Evolutionary conservation across 2,888 invertebrate species (phyloP), one percentile per base, ranked within the genome.

Genomic region (Arctia plantaginis): DNA sequence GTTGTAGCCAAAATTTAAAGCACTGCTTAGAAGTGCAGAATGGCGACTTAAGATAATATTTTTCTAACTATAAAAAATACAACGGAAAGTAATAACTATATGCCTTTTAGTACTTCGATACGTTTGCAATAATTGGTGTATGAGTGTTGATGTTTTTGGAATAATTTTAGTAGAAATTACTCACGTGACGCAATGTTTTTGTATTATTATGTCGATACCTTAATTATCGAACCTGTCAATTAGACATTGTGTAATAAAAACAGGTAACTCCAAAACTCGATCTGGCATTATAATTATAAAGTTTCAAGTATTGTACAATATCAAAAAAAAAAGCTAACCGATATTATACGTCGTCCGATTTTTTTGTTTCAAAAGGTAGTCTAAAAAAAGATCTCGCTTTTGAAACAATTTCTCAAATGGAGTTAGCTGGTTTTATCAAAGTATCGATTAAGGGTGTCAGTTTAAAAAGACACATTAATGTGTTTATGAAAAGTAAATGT

Each of bases 1-100:
- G 65, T 69, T 55, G 23, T 10, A 55, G 39, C 6, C 15, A 51
- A 65, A 65, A 44, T 27, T 68, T n/a, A 44, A 59, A 30, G 66
- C 65, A 59, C 3, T 59, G 13, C 27, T 59, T 59, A 27, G 13
- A 15, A 59, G 15, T 27, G 27, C 59, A 59, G 27, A 27, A n/a
- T 59, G 6, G 13, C 13, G 23, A 66, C 65, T 67, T 20, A 67
- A 27, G 18, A 18, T 67, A 67, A 79, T 82, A 72, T 55, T 77
- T 78, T 77, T 80, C 69, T 83, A 81, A 77, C 39, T 78, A 73
- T 75, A 74, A 80, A 75, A 80, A 78, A 27, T 72, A 77, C 81
- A 85, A 85, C 85, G 75, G 77, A 86, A 81, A 85, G 85, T 85
- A 85, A 85, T 85, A 85, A 85, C 71, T 78, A 78, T 76, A 83